A percentile compares a stretch with the other conserved stretches of the same genome.
These are phyloP conservation scores for Maniola jurtina DNA, from an alignment of 1,140 invertebrate genomes.

Conservation along the genomic window DNA sequence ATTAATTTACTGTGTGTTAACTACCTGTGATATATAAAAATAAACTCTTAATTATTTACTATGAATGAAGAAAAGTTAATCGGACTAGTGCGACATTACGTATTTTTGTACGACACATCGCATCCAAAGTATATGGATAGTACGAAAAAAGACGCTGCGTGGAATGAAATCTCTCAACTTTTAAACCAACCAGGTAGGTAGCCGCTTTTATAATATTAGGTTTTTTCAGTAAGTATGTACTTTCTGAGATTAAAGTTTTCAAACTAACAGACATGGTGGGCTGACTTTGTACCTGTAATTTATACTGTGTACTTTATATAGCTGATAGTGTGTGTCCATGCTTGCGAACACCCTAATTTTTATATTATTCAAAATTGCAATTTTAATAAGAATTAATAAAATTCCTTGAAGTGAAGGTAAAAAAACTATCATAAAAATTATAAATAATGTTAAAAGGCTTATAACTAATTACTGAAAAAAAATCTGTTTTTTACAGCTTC, in stretches of 20 bases:
- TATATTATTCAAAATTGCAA: too few relatives aligned
- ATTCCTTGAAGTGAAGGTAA: too few relatives aligned
- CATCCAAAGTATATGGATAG: slow-evolving; percentile 26
- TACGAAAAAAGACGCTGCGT: slow-evolving; percentile 27
- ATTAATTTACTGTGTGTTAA: background rate
- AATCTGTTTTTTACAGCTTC: slow-evolving; percentile 14
- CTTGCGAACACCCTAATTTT: background rate
- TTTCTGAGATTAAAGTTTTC: too few relatives aligned
- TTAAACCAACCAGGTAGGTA: slow-evolving; percentile 20
- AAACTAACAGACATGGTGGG: too few relatives aligned
- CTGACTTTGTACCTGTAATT: too few relatives aligned
- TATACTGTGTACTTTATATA: too few relatives aligned
- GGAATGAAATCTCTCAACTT: slow-evolving; percentile 20
- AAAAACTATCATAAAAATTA: too few relatives aligned
- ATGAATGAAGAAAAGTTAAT: slow-evolving; percentile 34
- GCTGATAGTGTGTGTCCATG: background rate
- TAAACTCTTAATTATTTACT: slow-evolving; percentile 9
- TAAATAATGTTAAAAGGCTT: too few relatives aligned
- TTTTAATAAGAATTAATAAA: too few relatives aligned
- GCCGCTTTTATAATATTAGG: too few relatives aligned
- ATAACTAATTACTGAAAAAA: background rate
- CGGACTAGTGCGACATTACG: slow-evolving; percentile 30
- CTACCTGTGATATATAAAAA: background rate
- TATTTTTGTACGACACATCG: slow-evolving; percentile 27
- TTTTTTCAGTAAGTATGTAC: background rate